Conservation (phyloP, 2,888 invertebrate genomes). For the Lasioglossum malachurum region DNA sequence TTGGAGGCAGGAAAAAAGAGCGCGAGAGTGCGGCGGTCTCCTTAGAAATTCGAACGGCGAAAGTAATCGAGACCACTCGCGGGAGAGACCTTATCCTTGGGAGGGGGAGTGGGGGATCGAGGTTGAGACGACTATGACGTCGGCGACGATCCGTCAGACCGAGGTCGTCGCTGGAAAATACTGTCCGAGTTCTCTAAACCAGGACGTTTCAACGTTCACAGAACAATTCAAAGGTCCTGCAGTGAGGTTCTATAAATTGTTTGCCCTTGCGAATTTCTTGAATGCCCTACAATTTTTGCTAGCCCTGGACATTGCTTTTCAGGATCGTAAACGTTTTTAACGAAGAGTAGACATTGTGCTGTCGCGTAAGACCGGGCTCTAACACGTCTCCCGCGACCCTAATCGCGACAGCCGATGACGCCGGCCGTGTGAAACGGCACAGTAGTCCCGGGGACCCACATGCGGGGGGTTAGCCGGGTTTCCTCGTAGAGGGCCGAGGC, state of each 20-base stretch:
- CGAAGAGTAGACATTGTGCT: background rate
- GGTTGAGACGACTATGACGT: conserved; percentile 52
- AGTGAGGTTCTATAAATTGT: background rate
- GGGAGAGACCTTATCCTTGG: conserved; percentile 62
- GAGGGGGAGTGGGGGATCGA: conserved; percentile 52
- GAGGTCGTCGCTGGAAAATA: conserved; percentile 23
- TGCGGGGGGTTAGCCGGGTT: background rate
- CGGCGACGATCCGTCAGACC: conserved; percentile 47
- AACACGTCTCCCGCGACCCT: conserved; percentile 35
- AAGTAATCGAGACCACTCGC: conserved; percentile 43
- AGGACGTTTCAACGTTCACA: background rate
- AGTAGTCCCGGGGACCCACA: conserved; percentile 24
- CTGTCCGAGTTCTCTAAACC: conserved; percentile 48
- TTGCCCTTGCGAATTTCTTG: background rate
- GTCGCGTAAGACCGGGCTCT: background rate
- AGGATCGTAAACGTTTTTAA: background rate
- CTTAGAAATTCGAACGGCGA: conserved; percentile 58
- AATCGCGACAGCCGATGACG: conserved; percentile 31
- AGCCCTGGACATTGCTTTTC: no score
- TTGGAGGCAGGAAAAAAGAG: conserved; percentile 25
- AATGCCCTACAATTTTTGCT: background rate
- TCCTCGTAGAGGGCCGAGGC: background rate
- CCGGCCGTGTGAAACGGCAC: conserved; percentile 56
- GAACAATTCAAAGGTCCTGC: background rate
- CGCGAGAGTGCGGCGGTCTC: conserved; percentile 8